Evolutionary conservation across 53 echinoderm and acorn worm genomes (phyloP).

Genomic region (Mesocentrotus franciscanus): DNA sequence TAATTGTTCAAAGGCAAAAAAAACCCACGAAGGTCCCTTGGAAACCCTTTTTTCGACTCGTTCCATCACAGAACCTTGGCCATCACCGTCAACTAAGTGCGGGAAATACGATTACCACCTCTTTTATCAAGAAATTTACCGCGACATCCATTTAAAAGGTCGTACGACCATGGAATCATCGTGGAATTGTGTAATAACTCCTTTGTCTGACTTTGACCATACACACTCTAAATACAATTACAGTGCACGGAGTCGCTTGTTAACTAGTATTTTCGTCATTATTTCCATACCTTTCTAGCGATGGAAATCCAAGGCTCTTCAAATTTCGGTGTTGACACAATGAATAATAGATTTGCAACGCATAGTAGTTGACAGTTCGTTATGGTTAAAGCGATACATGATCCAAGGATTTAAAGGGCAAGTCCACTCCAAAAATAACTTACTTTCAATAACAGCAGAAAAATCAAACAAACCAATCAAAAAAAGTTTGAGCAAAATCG

Average conservation of each 20-base stretch:
- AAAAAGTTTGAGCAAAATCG: too few species aligned
- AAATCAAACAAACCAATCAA: too few species aligned
- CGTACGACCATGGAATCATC: neutral
- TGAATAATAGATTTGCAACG: too few species aligned
- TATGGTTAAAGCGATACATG: too few species aligned
- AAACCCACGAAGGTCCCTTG: neutral
- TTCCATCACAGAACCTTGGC: neutral
- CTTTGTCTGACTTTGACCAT: neutral
- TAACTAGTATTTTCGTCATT: neutral
- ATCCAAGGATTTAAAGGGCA: too few species aligned
- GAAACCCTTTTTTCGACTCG: neutral
- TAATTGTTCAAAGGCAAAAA: neutral
- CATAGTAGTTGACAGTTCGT: too few species aligned
- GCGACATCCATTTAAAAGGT: neutral
- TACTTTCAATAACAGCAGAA: too few species aligned
- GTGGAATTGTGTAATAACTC: neutral
- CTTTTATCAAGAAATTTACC: neutral
- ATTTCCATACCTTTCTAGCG: neutral
- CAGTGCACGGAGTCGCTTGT: neutral
- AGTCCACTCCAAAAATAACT: too few species aligned
- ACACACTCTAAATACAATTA: neutral
- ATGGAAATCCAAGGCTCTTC: too few species aligned
- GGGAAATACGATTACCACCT: slow-evolving; percentile 3
- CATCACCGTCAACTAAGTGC: neutral
- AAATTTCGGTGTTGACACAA: too few species aligned